Evolutionary conservation across 1,140 invertebrate genomes (phyloP).

Genomic region (Theocolax elegans): DNA sequence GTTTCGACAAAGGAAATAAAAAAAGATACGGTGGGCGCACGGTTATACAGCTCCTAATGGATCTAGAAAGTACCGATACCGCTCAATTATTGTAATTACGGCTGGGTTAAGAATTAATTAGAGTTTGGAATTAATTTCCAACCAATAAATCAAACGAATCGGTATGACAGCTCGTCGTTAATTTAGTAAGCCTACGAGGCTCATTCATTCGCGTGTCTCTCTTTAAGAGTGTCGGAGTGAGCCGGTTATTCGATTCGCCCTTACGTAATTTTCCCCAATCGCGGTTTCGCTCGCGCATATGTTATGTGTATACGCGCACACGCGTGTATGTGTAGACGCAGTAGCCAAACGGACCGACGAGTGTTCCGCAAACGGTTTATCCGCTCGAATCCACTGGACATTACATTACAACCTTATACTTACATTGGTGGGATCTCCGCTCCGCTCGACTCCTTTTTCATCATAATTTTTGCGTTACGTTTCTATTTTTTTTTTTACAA

Average conservation of each 20-base stretch:
- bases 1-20: no score
- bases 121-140: conserved; percentile 15
- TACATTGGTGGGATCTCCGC: no score
- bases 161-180: conserved; percentile 26
- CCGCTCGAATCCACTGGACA: no score
- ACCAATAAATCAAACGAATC: conserved; percentile 45
- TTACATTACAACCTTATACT: no score
- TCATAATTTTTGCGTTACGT: no score
- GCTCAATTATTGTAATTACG: conserved; percentile 31
- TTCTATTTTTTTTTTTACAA: no score
- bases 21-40: no score
- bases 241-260: conserved; percentile 49
- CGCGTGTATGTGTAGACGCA: no score
- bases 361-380: no score
- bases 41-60: background rate
- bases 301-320: conserved; percentile 29
- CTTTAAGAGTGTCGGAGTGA: background rate
- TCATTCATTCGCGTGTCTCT: background rate
- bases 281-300: no score
- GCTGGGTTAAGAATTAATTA: conserved; percentile 24
- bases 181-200: conserved; percentile 34
- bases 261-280: conserved; percentile 51
- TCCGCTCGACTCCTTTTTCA: no score
- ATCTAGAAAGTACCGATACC: conserved; percentile 11
- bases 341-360: no score